Percentiles rank a stretch among this genome's conserved stretches.
Evolutionary conservation across 2,888 invertebrate species (phyloP).

Genomic region (Rotaria socialis): DNA sequence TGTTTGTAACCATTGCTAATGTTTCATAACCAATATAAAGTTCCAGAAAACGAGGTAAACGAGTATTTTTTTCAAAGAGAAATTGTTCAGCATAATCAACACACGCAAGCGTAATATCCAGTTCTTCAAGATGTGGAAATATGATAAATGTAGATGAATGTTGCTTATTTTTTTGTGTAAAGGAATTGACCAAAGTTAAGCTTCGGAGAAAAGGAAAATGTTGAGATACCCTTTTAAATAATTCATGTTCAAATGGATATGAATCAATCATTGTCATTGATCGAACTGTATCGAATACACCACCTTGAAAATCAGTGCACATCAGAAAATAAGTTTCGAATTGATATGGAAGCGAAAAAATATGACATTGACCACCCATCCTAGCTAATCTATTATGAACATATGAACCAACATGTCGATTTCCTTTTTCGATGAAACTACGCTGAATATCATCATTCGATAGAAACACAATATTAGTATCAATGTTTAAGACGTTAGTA

Average conservation of each 20-base stretch:
- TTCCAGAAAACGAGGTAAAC: neutral
- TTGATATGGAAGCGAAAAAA: neutral
- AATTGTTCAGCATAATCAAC: slow-evolving; percentile 22
- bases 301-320: neutral
- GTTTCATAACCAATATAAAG: neutral
- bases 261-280: neutral
- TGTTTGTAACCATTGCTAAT: neutral
- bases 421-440: neutral
- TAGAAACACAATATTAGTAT: too few species aligned
- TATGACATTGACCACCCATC: neutral
- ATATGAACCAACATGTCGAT: neutral
- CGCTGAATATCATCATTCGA: too few species aligned
- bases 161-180: neutral
- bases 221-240: neutral
- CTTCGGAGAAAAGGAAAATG: neutral
- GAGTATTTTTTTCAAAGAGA: neutral
- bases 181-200: neutral
- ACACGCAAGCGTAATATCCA: neutral
- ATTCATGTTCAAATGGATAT: neutral
- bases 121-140: neutral
- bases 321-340: neutral
- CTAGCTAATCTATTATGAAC: neutral
- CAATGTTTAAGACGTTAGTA: neutral
- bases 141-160: neutral
- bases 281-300: neutral